Base-by-base conservation (phyloP, 2,113 vertebrate genomes). In the Sinocyclocheilus anophthalmus region DNA sequence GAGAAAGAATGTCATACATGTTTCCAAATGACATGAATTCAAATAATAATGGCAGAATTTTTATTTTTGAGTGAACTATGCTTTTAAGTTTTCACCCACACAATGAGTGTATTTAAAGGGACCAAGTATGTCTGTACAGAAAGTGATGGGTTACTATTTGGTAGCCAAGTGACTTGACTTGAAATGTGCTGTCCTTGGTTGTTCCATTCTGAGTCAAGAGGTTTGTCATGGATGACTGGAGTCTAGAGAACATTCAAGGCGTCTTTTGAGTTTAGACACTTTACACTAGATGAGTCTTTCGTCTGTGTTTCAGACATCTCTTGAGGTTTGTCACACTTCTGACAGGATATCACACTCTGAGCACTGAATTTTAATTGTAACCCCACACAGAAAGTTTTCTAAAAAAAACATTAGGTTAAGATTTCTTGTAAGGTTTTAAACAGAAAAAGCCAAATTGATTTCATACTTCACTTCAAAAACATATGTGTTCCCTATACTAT, bases 181-280 rank as follows among this genome's bases (percentile, higher is more conserved):
- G 42, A 42, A 81, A n/a, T 45, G 8, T 59, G 30, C 57, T 80
- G 57, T 45, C 14, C 24, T 67, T 30, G 79, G 61, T 53, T 70
- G 6, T 70, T 70, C 77, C 30, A 59, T 33, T 79, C 80, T 82
- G 80, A 82, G 61, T 82, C 80, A 82, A 53, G 63, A 1, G 24
- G 61, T 50, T 82, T 69, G 80, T 82, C 80, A 82, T 82, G 18
- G 16, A 53, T 82, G 45, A 53, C 80, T 82, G 24, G 16, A 70
- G 80, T 37, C 80, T 67, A 53, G 80, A 33, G 16, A 82, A 22
- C 80, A 33, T 69, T 82, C 13, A 12, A 81, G 39, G 18, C 6
- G 1, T 26, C 59, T 82, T 26, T 39, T n/a, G 13, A 70, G 16
- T 53, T 69, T 33, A 53, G n/a, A 48, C 13, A 48, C 39, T 50